Base-by-base conservation (phyloP, 2,797 vertebrate species). In the Esox masquinongy region DNA sequence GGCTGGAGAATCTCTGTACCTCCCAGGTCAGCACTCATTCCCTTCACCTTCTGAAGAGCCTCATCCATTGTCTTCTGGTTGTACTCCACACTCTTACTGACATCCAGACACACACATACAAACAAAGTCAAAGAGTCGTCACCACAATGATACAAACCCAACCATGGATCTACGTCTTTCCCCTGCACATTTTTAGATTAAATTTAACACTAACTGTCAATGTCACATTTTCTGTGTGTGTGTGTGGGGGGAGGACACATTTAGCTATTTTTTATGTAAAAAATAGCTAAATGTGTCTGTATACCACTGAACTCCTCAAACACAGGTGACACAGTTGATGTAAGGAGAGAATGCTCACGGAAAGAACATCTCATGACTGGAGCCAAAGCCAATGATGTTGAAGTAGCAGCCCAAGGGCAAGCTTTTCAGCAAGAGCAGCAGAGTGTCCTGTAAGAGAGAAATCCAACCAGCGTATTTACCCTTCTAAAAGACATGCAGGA, bases 341-440 rank as follows among this genome's bases (percentile, higher is more conserved):
- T 6, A 47, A 47, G 9, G 11, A 47, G 43, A 47, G 6, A 47
- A 47, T 17, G 92, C 94, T 95, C 80, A 97, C 94, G 76, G 92
- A 81, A 96, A 98, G 78, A 95, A 94, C 51, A 92, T 83, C 31
- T 95, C 86, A 77, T 85, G 93, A 0, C 1, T 1, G 22, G 92
- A 94, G 5, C 96, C 96, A 76, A 97, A 97, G 80, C 92, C 92
- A 74, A 93, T 96, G 82, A 97, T 91, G 83, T 96, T 97, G 88
- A 97, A 97, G 83, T 93, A 96, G 85, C 95, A 96, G 84, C 93
- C 95, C 31, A 95, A 19, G 4, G 96, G 95, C 77, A 98, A 90
- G 80, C 96, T 97, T 92, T 98, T 98, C 83, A 97, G 84, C 66
- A 98, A 91, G 26, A 97, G 91, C 79, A 96, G 88, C 74, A 97